Evolutionary conservation across 2,113 vertebrate species (phyloP), one percentile per base, ranked within the genome.

Genomic region (Isichthys henryi): DNA sequence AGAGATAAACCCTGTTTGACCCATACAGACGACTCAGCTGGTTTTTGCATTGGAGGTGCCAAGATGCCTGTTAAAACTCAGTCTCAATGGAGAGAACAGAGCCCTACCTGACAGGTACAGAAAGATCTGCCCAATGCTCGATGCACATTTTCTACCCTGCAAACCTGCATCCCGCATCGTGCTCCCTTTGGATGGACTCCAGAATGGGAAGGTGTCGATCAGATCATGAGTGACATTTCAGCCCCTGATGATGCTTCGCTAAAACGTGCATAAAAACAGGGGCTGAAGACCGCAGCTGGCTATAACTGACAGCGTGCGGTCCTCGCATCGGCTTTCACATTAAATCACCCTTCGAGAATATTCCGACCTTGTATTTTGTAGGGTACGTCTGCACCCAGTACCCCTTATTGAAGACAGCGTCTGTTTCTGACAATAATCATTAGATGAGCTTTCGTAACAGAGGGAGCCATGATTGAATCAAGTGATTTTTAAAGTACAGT

Each of bases 1-100:
- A 53, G 7, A 45, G 50, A 39, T 80, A 80, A 89, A 89, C 66
- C 88, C 88, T 88, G 88, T 77, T 80, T 77, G 27, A 49, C 46
- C 39, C 45, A 88, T 82, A 7, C 82, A 5, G 15, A 56, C 39
- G 35, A 43, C 74, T 77, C 88, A 43, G n/a, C 52, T 31, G 9
- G 46, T 43, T 77, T 15, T 49, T 52, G 62, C 27, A 43, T 58
- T 58, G 35, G 53, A 66, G 43, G 19, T 39, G 58, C 10, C 35
- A 70, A 27, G 45, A n/a, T 70, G 21, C 39, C 52, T 15, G 48
- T 39, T 89, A 35, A 52, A 53, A 56, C 15, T 66, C 62, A 43
- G 66, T 15, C 27, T 87, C 50, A 13, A 48, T 48, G 23, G 19
- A 31, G 45, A 86, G 45, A 50, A 27, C 48, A n/a, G 45, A 45